Conservation (phyloP, 1,140 invertebrate species). For the Drosophila repletoides region DNA sequence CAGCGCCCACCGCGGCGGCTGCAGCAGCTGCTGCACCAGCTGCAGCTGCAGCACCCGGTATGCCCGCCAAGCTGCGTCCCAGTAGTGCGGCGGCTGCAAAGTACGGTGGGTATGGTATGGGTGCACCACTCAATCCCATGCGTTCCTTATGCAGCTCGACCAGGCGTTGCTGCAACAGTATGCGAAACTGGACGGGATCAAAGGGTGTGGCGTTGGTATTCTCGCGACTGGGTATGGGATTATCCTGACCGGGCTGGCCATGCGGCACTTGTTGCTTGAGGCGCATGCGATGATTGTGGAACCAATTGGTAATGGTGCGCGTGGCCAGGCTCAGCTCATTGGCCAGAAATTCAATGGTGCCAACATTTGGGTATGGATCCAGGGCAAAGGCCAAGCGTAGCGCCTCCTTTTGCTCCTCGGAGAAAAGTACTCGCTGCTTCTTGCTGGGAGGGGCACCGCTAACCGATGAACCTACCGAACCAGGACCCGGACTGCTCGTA, state of each 20-base stretch:
- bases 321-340: conserved; percentile 95
- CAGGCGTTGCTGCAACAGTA: conserved; percentile 93
- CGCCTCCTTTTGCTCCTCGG: conserved; percentile 99
- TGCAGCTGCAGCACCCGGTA: conserved; percentile 84
- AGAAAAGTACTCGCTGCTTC: conserved; percentile 96
- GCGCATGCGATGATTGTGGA: conserved; percentile 99
- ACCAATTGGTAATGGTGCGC: conserved; percentile 99
- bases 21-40: conserved; percentile 81
- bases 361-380: conserved; percentile 97
- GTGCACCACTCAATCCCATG: conserved; percentile 88
- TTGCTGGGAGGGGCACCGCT: conserved; percentile 90
- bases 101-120: conserved; percentile 88
- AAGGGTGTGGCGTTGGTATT: conserved; percentile 88
- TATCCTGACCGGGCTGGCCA: conserved; percentile 85
- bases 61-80: conserved; percentile 84
- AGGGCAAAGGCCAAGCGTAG: conserved; percentile 95
- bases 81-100: conserved; percentile 89
- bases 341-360: conserved; percentile 97
- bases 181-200: conserved; percentile 94
- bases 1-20: conserved; percentile 73
- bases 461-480: conserved; percentile 82
- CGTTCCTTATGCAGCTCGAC: conserved; percentile 93
- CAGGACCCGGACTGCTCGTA: conserved; percentile 90
- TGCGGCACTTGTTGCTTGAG: conserved; percentile 95
- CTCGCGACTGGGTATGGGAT: conserved; percentile 87